These are phyloP conservation scores for Lutraria lutraria DNA, from an alignment of 2,888 invertebrate species.

Conservation along the genomic window DNA sequence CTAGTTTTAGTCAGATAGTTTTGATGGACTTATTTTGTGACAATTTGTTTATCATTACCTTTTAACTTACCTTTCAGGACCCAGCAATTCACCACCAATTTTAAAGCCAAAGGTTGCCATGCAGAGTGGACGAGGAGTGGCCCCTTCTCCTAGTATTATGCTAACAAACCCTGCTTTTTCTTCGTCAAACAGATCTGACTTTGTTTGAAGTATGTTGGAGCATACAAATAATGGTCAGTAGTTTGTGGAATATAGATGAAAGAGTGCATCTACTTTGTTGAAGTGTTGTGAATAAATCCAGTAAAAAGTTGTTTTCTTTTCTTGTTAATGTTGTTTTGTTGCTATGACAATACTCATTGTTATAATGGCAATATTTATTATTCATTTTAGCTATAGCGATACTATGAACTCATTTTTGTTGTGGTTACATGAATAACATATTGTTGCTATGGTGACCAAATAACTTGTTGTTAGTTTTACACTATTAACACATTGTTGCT, in stretches of 20 bases:
- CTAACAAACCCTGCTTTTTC: slow-evolving; percentile 67
- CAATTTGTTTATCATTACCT: too few relatives aligned
- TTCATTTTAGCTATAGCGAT: too few relatives aligned
- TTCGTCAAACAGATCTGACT: slow-evolving; percentile 62
- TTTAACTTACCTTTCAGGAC: slow-evolving; percentile 35
- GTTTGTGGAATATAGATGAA: background rate
- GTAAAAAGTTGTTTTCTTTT: background rate
- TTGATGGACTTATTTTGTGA: too few relatives aligned
- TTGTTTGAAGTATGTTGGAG: slow-evolving; percentile 44
- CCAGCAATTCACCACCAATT: slow-evolving; percentile 55
- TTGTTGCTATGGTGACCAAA: too few relatives aligned
- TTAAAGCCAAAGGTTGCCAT: slow-evolving; percentile 59
- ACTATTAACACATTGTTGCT: too few relatives aligned
- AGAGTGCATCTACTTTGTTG: background rate
- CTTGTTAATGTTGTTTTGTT: slow-evolving; percentile 18
- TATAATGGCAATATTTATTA: too few relatives aligned
- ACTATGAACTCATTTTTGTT: too few relatives aligned
- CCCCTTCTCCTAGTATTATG: slow-evolving; percentile 65
- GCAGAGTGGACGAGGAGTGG: slow-evolving; percentile 64
- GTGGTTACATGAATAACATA: too few relatives aligned
- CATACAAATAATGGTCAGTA: background rate
- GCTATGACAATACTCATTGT: background rate
- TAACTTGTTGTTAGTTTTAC: too few relatives aligned
- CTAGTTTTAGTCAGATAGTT: too few relatives aligned
- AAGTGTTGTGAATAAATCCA: background rate